Percentiles rank a stretch among this genome's conserved stretches.
Conservation (phyloP, 2,888 invertebrate species). For the Diaphora mendica region DNA sequence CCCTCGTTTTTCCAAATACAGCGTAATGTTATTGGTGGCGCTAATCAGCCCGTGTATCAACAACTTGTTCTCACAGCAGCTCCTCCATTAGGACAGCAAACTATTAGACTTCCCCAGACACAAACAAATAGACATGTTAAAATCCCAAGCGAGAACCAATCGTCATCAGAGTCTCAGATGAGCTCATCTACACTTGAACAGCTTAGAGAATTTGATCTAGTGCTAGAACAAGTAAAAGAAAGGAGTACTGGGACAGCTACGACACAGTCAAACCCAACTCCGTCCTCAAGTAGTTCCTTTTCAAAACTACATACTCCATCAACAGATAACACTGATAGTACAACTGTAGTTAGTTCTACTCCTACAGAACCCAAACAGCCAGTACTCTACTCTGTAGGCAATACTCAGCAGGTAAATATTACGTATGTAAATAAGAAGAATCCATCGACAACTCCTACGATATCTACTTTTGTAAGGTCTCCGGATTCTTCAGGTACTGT, state of each 20-base stretch:
- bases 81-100: slow-evolving; percentile 78
- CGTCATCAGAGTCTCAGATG: slow-evolving; percentile 86
- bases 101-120: slow-evolving; percentile 74
- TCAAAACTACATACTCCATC: slow-evolving; percentile 64
- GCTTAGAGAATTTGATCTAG: slow-evolving; percentile 92
- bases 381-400: slow-evolving; percentile 77
- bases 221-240: slow-evolving; percentile 93
- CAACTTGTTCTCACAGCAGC: slow-evolving; percentile 82
- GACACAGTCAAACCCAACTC: slow-evolving; percentile 80
- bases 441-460: slow-evolving; percentile 68
- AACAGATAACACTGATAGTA: slow-evolving; percentile 66
- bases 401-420: slow-evolving; percentile 73
- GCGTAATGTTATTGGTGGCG: slow-evolving; percentile 86
- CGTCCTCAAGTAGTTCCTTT: slow-evolving; percentile 50
- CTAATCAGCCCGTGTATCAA: slow-evolving; percentile 84
- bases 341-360: slow-evolving; percentile 60
- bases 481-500: slow-evolving; percentile 77
- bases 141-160: slow-evolving; percentile 68
- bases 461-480: slow-evolving; percentile 72
- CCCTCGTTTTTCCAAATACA: slow-evolving; percentile 87
- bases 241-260: slow-evolving; percentile 82
- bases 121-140: slow-evolving; percentile 67
- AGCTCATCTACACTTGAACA: slow-evolving; percentile 92
- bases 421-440: slow-evolving; percentile 79
- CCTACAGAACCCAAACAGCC: slow-evolving; percentile 63